A percentile compares a stretch with the other conserved stretches of the same genome.
These are phyloP conservation scores for Andrena camellia DNA, from an alignment of 2,888 invertebrate species.

Conservation along the genomic window DNA sequence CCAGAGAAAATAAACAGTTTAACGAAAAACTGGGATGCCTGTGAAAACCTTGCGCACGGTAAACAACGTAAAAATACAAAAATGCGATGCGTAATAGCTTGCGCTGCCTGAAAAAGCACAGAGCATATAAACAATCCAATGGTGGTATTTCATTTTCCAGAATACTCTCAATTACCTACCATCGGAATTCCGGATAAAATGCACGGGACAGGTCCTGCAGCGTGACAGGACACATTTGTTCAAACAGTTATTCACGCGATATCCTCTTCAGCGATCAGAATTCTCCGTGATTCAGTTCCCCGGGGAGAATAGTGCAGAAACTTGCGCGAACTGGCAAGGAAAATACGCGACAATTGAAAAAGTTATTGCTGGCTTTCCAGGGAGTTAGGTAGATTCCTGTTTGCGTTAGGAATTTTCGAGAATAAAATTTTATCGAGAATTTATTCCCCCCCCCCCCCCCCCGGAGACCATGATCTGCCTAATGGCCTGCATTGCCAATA, in stretches of 20 bases:
- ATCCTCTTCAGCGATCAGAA: too few species aligned
- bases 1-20: constrained; percentile 8
- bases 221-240: too few species aligned
- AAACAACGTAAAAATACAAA: constrained; percentile 15
- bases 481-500: constrained; percentile 27
- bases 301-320: too few species aligned
- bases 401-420: neutral
- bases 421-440: constrained; percentile 27
- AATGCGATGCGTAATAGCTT: neutral
- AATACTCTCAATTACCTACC: neutral
- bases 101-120: constrained; percentile 11
- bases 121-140: neutral
- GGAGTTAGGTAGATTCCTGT: neutral
- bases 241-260: too few species aligned
- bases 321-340: too few species aligned
- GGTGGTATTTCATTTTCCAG: too few species aligned
- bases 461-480: constrained; percentile 21
- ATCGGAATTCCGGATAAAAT: neutral
- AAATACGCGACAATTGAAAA: too few species aligned
- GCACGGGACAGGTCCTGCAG: too few species aligned
- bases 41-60: neutral
- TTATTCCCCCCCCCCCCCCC: neutral
- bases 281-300: too few species aligned
- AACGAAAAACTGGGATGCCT: neutral
- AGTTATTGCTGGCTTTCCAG: too few species aligned